Base-by-base conservation (phyloP, 1,140 invertebrate species). In the Anoplophora glabripennis region DNA sequence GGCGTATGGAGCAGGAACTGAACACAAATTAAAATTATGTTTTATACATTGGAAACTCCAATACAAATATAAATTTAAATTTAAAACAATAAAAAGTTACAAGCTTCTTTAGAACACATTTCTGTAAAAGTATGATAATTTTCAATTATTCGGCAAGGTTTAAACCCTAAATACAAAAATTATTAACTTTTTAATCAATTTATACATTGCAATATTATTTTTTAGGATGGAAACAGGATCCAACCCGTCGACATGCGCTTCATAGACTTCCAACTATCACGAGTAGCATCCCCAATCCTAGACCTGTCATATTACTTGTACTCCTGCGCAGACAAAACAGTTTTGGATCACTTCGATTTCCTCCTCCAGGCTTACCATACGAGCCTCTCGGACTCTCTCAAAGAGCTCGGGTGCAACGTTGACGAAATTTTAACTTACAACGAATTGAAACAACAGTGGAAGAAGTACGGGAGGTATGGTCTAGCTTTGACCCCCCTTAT, bases 301-400 rank as follows among this genome's bases (percentile, higher is more conserved):
- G 84, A 86, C 57, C 59, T 86, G 42, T 77, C 78, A 0, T 83
- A 85, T 60, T 83, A 80, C 56, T 69, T 86, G 3, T 84, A 81
- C 57, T 77, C 78, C 62, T 79, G 78, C 49, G 80, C 82, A 0
- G 77, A 80, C 17, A 68, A 75, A 48, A 58, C 75, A 7, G 73
- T 83, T 18, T 71, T 82, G 7, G 55, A 69, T 12, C 59, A 75
- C 60, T 79, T 79, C 44, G 65, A 80, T 12, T 42, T 72, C 33
- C 67, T 84, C 10, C 38, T 86, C 1, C 58, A 82, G 36, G 66
- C 79, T n/a, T 86, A 86, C 71, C 78, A 84, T 55, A 61, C 72
- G n/a, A 78, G 78, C 18, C 67, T 85, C 38, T 65, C 61, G 0
- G 69, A 69, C 12, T 77, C 70, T 1, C 55, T 78, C 18, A 61